These are phyloP conservation scores for Procavia capensis DNA, from an alignment of 2,113 vertebrate genomes.

Conservation along the genomic window DNA sequence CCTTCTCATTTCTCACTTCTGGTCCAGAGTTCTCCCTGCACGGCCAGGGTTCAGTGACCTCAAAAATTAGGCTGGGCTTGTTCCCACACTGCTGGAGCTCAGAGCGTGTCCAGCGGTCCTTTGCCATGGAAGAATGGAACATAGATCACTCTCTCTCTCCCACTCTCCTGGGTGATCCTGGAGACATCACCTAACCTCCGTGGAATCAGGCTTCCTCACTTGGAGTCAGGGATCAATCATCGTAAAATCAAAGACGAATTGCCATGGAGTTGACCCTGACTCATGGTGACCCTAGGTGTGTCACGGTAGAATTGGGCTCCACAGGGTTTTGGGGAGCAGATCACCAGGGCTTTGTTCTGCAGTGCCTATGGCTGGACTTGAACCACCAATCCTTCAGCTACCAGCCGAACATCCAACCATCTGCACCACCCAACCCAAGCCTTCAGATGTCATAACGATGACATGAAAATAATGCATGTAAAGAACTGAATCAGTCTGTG, in stretches of 20 bases:
- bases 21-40: constrained; percentile 48
- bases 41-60: constrained; percentile 54
- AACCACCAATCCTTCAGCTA: not conserved
- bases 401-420: not conserved
- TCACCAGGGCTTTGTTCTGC: not conserved
- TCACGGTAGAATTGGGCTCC: too few species aligned
- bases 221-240: not conserved
- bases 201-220: constrained; percentile 1
- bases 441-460: not conserved
- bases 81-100: not conserved
- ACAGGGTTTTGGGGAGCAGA: not conserved
- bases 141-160: not conserved
- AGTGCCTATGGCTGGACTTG: not conserved
- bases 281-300: not conserved
- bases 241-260: not conserved
- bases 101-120: not conserved
- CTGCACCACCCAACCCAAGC: not conserved
- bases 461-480: not conserved
- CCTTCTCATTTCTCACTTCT: constrained; percentile 57
- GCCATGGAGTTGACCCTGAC: not conserved
- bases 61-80: constrained; percentile 58
- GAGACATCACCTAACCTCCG: not conserved
- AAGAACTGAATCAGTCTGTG: not conserved
- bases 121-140: not conserved
- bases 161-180: not conserved